Conservation (phyloP, 2,113 vertebrate species). For the Philantomba maxwellii region DNA sequence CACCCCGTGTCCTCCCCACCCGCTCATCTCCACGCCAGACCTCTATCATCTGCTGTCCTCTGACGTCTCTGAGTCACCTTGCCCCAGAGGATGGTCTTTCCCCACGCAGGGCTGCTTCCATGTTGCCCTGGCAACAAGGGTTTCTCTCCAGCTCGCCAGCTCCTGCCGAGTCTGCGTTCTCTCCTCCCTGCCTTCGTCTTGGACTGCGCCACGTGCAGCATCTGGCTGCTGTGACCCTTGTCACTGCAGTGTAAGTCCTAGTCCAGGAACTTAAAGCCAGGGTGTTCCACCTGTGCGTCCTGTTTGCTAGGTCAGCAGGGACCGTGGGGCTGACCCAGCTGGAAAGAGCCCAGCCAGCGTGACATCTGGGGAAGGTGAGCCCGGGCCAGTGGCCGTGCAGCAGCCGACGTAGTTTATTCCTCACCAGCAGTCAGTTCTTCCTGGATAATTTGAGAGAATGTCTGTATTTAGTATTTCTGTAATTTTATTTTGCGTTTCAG, state of each 20-base stretch:
- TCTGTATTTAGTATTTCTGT: slow-evolving; percentile 62
- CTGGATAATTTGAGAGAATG: slow-evolving; percentile 41
- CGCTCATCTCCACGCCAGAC: no score
- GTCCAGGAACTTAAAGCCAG: neutral
- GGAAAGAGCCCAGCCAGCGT: fast-evolving
- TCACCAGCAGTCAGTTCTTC: slow-evolving; percentile 1
- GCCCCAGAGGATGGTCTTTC: neutral
- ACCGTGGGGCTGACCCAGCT: neutral
- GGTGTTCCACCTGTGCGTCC: neutral
- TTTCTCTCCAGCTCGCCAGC: neutral
- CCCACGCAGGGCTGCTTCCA: neutral
- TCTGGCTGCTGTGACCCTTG: neutral
- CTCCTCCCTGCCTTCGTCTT: neutral
- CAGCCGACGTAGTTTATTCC: neutral
- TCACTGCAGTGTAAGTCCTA: neutral
- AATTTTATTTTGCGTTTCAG: slow-evolving; percentile 70
- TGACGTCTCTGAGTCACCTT: neutral
- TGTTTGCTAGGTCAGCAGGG: no score
- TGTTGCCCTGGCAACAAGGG: neutral
- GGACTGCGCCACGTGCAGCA: fast-evolving
- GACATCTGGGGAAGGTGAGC: neutral
- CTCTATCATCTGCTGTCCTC: neutral
- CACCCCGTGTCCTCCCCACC: neutral
- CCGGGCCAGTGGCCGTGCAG: neutral
- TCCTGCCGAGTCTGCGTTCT: neutral